Conservation (phyloP, 1,140 invertebrate species). For the Lasioglossum baleicum region DNA sequence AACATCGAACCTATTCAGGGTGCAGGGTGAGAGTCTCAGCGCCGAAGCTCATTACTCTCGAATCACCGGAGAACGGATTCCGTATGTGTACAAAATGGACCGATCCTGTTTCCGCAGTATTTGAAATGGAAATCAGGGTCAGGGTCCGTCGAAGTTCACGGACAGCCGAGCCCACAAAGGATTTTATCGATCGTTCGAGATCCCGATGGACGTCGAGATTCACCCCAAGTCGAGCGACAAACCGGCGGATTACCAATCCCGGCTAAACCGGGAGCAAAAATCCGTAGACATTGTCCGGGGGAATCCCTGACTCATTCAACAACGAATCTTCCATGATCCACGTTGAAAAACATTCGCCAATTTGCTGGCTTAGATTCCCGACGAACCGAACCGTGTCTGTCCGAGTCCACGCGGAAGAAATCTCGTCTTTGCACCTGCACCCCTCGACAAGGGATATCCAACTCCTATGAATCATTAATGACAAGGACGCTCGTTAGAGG, state of each 20-base stretch:
- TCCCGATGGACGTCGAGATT: neutral
- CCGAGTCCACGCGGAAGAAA: conserved; percentile 34
- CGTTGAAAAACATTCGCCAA: conserved; percentile 41
- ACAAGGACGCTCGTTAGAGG: conserved; percentile 69
- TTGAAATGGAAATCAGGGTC: neutral
- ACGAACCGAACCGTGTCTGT: conserved; percentile 6
- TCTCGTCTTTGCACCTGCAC: conserved; percentile 44
- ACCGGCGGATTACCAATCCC: neutral
- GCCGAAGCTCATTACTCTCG: neutral
- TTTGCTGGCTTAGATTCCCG: conserved; percentile 15
- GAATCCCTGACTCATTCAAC: conserved; percentile 26
- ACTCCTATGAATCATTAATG: conserved; percentile 69
- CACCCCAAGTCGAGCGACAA: neutral
- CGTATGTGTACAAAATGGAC: neutral
- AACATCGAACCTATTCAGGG: too few species aligned
- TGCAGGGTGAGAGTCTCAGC: too few species aligned
- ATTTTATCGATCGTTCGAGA: conserved; percentile 2
- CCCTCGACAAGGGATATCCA: conserved; percentile 25
- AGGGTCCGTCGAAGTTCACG: neutral
- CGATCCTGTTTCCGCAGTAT: neutral
- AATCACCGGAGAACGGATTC: neutral
- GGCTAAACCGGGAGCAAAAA: neutral
- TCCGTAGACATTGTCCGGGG: neutral
- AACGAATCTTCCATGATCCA: conserved; percentile 14
- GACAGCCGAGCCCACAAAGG: neutral